Evolutionary conservation across 2,888 invertebrate species (phyloP).

Genomic region (Mimachlamys varia): DNA sequence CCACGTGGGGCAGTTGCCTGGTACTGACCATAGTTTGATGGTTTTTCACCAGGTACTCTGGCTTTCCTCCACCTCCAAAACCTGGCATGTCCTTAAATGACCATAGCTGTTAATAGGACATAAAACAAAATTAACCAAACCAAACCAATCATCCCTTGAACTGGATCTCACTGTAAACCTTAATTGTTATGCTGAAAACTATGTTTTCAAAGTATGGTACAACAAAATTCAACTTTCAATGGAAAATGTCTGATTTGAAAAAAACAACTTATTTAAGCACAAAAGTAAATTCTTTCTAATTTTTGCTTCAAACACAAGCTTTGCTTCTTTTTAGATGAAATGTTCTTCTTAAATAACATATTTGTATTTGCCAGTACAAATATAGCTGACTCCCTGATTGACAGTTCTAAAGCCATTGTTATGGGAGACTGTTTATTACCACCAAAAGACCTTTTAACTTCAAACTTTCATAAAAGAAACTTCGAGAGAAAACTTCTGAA

Average conservation of each 20-base stretch:
- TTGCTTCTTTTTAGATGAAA: not conserved
- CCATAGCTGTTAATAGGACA: no score
- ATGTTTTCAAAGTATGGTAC: no score
- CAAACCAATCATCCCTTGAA: no score
- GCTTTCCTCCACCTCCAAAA: no score
- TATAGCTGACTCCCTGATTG: not conserved
- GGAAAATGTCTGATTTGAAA: not conserved
- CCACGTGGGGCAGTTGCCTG: no score
- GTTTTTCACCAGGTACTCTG: no score
- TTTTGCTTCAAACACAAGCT: not conserved
- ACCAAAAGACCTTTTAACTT: not conserved
- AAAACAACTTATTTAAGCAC: no score
- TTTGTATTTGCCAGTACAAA: not conserved
- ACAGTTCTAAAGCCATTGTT: not conserved
- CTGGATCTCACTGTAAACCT: no score
- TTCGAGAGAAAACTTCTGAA: not conserved
- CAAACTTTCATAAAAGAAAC: not conserved
- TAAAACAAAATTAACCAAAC: no score
- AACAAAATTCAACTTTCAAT: not conserved
- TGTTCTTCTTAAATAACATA: not conserved
- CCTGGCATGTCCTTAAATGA: no score
- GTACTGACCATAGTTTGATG: no score
- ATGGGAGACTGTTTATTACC: not conserved
- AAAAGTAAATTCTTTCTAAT: not conserved
- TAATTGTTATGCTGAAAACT: no score